phyloP scores from a whole-genome alignment of 2,113 vertebrate genomes.

The Erinaceus europaeus region DNA sequence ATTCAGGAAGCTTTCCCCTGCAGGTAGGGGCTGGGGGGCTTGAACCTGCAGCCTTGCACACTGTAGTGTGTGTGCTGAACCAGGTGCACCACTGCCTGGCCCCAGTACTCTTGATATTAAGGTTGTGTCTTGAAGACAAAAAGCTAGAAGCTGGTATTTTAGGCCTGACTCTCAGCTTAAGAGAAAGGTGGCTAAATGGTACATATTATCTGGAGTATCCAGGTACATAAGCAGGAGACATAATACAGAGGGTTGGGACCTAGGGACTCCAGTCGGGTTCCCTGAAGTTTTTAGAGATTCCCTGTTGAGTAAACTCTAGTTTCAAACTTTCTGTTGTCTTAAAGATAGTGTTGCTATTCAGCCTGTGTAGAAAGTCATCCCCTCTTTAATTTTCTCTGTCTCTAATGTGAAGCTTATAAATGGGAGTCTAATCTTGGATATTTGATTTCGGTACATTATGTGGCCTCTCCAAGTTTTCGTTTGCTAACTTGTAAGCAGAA shows the following conservation, averaged over 20 bases:
- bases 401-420: neutral
- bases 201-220: neutral
- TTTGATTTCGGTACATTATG: neutral
- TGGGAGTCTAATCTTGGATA: neutral
- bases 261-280: neutral
- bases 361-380: neutral
- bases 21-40: too few relatives aligned
- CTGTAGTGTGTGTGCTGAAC: too few relatives aligned
- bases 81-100: too few relatives aligned
- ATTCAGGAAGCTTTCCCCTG: too few relatives aligned
- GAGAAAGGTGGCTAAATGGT: neutral
- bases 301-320: neutral
- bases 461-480: neutral
- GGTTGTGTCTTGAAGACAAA: neutral
- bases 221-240: neutral
- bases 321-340: neutral
- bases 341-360: neutral
- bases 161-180: neutral
- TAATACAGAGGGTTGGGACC: neutral
- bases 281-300: neutral
- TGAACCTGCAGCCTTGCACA: too few relatives aligned
- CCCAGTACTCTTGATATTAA: neutral
- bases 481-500: conserved; percentile 8
- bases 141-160: neutral
- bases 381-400: neutral